Evolutionary conservation across 2,888 invertebrate genomes (phyloP), one percentile per base, ranked within the genome.

Genomic region (Torymus auratus): DNA sequence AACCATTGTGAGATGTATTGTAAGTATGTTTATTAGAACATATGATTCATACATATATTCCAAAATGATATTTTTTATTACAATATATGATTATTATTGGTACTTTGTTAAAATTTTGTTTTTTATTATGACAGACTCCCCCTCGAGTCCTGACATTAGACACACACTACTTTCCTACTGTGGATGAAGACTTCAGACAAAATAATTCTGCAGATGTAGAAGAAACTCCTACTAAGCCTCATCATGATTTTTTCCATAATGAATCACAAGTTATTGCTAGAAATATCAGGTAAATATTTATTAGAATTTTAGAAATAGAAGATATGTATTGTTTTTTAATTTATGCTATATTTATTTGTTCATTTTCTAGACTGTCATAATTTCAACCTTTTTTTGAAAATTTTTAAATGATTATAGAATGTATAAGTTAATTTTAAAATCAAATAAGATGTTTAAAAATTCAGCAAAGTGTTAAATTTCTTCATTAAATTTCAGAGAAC

Each of bases 101-200:
- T 14, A 61, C 58, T 23, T 72, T 15, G 2, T 17, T 60, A 70
- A 73, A 71, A 71, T 60, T 76, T 72, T 62, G 15, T 52, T 13
- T 13, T 64, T 58, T 67, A 78, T 76, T 69, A 60, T 78, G 77
- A 58, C 94, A 96, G 91, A 98, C 98, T 20, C 98, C 98, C 4
- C 98, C 98, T 13, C 93, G 97, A 86, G 94, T 95, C 20, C 94
- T 98, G 74, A 98, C 97, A 13, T 92, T 98, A 75, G 96, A 96
- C 86, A 96, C 96, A 87, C 96, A 96, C 88, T 95, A 95, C 84
- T 96, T 96, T 88, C 96, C 96, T 56, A 93, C 95, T 41, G 91
- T 92, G 41, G 91, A 91, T 67, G 92, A 93, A 78, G 91, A 92
- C 14, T 94, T 94, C 83, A 93, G 93, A 61, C 62, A 65, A n/a